Evolutionary conservation across 2,888 invertebrate genomes (phyloP).

Genomic region (Merodon equestris): DNA sequence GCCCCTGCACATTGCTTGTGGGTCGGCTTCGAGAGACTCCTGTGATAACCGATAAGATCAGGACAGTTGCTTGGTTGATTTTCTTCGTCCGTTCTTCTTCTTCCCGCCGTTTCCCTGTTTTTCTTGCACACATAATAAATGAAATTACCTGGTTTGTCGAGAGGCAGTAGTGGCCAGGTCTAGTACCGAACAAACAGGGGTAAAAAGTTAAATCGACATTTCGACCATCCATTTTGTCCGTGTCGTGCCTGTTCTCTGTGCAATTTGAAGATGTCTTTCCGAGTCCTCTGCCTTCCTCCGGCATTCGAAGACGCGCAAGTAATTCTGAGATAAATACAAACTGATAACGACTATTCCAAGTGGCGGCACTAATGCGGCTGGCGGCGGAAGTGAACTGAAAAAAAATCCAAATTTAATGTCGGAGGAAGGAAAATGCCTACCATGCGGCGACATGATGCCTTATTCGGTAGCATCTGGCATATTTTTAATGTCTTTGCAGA

Average conservation of each 20-base stretch:
- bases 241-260: neutral
- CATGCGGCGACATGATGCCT: constrained; percentile 39
- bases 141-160: constrained; percentile 57
- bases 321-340: constrained; percentile 52
- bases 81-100: constrained; percentile 14
- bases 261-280: constrained; percentile 47
- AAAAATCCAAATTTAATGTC: constrained; percentile 40
- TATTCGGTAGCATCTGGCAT: constrained; percentile 50
- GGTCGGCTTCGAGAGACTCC: constrained; percentile 53
- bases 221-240: constrained; percentile 66
- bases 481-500: constrained; percentile 54
- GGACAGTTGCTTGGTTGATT: constrained; percentile 20
- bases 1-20: constrained; percentile 34
- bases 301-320: constrained; percentile 33
- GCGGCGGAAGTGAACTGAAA: constrained; percentile 1
- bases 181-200: too few species aligned
- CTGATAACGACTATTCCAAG: constrained; percentile 38
- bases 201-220: constrained; percentile 61
- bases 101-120: neutral
- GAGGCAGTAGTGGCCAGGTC: neutral
- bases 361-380: neutral
- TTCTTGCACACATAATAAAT: constrained; percentile 44
- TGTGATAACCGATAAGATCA: constrained; percentile 73
- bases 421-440: constrained; percentile 25
- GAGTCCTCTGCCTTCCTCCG: neutral